Evolutionary conservation across 2,797 vertebrate species (phyloP).

Genomic region (Antrozous pallidus): DNA sequence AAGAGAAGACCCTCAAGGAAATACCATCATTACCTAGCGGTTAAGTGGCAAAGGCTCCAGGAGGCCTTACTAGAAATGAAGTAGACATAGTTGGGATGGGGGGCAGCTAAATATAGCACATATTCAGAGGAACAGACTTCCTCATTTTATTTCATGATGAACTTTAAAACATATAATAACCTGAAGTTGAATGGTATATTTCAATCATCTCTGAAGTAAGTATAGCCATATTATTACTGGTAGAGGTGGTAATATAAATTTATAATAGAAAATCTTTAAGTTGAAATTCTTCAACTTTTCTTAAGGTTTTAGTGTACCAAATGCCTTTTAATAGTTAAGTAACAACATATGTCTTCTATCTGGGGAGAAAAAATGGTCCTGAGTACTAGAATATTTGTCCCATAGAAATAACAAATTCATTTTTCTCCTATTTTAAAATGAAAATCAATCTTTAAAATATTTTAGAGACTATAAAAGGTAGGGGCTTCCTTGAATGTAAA

Average conservation of each 20-base stretch:
- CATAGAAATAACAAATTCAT: not conserved
- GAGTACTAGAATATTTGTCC: not conserved
- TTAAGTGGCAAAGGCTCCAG: not conserved
- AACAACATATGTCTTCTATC: not conserved
- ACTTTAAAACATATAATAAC: not conserved
- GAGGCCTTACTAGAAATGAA: not conserved
- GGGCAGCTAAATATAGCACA: not conserved
- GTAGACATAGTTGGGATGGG: accelerated
- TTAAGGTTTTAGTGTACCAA: not conserved
- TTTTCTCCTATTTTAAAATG: not conserved
- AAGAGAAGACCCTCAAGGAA: not conserved
- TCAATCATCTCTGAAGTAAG: not conserved
- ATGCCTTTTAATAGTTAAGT: conserved; percentile 3
- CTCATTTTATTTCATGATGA: not conserved
- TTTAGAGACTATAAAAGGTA: not conserved
- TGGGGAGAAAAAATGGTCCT: not conserved
- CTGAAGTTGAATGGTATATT: not conserved
- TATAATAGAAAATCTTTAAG: not conserved
- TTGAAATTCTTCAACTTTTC: not conserved
- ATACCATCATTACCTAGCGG: not conserved
- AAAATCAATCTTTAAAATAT: not conserved
- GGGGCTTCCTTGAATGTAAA: not conserved
- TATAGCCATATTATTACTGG: not conserved
- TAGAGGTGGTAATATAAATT: not conserved
- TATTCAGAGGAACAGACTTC: not conserved